These are phyloP conservation scores for Unio pictorum DNA, from an alignment of 2,888 invertebrate species.

Conservation along the genomic window DNA sequence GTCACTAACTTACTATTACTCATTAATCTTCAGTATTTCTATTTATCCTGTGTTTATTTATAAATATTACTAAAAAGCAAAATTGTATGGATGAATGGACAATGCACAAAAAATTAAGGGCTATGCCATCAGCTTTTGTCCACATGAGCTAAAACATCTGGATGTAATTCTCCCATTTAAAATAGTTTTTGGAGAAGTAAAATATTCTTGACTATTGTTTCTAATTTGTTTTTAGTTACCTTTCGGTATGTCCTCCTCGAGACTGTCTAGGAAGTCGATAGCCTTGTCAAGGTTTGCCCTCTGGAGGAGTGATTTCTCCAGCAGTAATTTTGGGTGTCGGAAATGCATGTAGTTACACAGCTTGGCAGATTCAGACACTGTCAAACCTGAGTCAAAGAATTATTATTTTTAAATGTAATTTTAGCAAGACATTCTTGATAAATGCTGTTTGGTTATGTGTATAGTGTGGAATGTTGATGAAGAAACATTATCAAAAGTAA, in stretches of 20 bases:
- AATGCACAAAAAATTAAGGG: too few species aligned
- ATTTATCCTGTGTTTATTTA: too few species aligned
- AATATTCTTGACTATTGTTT: not conserved
- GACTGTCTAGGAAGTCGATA: conserved; percentile 87
- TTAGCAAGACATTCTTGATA: too few species aligned
- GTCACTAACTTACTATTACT: too few species aligned
- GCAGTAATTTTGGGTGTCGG: conserved; percentile 75
- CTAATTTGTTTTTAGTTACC: conserved; percentile 71
- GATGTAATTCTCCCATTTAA: not conserved
- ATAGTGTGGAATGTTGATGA: too few species aligned
- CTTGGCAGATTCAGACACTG: conserved; percentile 78
- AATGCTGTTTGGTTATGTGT: too few species aligned
- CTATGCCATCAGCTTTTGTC: too few species aligned
- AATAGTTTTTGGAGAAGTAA: not conserved
- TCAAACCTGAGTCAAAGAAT: conserved; percentile 63
- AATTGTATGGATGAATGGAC: too few species aligned
- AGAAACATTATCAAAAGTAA: too few species aligned
- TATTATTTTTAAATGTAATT: too few species aligned
- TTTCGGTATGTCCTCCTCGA: conserved; percentile 85
- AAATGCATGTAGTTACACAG: conserved; percentile 85
- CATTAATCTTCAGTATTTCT: too few species aligned
- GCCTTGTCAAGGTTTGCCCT: conserved; percentile 88
- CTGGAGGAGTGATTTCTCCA: conserved; percentile 82
- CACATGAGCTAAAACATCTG: not conserved
- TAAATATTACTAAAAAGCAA: too few species aligned